Base-by-base conservation (phyloP, 2,888 invertebrate genomes). In the Minunthozetes semirufus region DNA sequence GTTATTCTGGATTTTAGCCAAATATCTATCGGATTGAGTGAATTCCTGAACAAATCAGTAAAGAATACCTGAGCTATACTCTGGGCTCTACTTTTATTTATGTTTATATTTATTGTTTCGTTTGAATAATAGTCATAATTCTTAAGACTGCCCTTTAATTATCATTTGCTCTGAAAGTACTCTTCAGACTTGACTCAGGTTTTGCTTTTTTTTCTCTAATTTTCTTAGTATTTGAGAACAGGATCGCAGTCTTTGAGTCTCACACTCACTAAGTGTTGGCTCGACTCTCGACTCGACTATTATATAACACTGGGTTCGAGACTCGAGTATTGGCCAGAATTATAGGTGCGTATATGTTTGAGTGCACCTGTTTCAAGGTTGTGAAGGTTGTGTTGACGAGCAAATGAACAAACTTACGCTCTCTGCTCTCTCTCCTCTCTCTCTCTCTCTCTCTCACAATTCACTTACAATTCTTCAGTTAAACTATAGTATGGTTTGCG, bases 341-440 rank as follows among this genome's bases (percentile, higher is more conserved):
- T 29, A 59, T 59, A 59, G 59, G 59, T 59, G 59, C 59, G 63
- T 66, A 38, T 29, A 33, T 61, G 38, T 33, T 38, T 33, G 38
- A 38, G 38, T 70, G 48, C 70, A 70, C 70, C 70, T 70, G 70
- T 70, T 70, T 70, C 70, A 70, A 70, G 70, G 70, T 70, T 70
- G 70, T 46, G 48, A 70, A 70, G 48, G 70, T 70, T 70, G 48
- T 46, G 70, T 25, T 63, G 27, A 27, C 13, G 1, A 22, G 9
- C n/a, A n/a, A n/a, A n/a, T n/a, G n/a, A n/a, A 3, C 63, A 59
- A 59, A 19, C n/a, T 63, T 33, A 33, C 29, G 29, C n/a, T 70
- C 29, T 27, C 61, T 25, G 8, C 61, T 25, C 61, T 61, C 22
- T 66, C 63, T 48, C 68, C 42, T 48, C n/a, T 70, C 70, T 48